These are phyloP conservation scores for Tragelaphus buxtoni DNA, from an alignment of 2,113 vertebrate species.

Conservation along the genomic window DNA sequence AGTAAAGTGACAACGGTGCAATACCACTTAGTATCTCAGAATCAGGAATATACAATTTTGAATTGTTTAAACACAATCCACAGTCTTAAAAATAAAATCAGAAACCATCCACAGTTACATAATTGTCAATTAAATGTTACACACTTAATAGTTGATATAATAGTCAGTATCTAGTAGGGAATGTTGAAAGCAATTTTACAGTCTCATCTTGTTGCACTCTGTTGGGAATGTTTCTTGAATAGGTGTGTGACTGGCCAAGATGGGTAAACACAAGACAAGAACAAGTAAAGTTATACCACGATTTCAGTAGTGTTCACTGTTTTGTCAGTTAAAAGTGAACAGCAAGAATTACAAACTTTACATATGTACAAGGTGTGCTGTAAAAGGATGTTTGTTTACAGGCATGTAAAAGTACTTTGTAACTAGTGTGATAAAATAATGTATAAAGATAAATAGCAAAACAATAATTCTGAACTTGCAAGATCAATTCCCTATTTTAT, in stretches of 20 bases:
- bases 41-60: conserved; percentile 77
- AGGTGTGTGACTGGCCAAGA: conserved; percentile 63
- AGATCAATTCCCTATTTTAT: conserved; percentile 86
- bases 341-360: conserved; percentile 92
- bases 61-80: conserved; percentile 82
- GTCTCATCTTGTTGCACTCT: conserved; percentile 66
- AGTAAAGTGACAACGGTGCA: conserved; percentile 77
- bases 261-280: conserved; percentile 38
- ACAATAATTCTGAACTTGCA: conserved; percentile 91
- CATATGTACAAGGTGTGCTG: conserved; percentile 89
- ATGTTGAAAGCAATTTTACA: conserved; percentile 68
- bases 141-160: conserved; percentile 77
- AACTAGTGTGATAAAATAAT: conserved; percentile 97
- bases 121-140: conserved; percentile 77
- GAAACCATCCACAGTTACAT: conserved; percentile 79
- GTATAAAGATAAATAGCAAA: conserved; percentile 97
- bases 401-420: conserved; percentile 97
- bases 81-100: conserved; percentile 78
- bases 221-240: conserved; percentile 57
- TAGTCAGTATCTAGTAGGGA: conserved; percentile 75
- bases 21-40: conserved; percentile 79
- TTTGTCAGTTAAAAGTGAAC: conserved; percentile 10
- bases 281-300: conserved; percentile 78
- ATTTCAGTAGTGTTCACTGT: conserved; percentile 73
- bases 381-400: conserved; percentile 92